A percentile compares a stretch with the other conserved stretches of the same genome.
Evolutionary conservation across 2,113 vertebrate genomes (phyloP).

Genomic region (Junco hyemalis): DNA sequence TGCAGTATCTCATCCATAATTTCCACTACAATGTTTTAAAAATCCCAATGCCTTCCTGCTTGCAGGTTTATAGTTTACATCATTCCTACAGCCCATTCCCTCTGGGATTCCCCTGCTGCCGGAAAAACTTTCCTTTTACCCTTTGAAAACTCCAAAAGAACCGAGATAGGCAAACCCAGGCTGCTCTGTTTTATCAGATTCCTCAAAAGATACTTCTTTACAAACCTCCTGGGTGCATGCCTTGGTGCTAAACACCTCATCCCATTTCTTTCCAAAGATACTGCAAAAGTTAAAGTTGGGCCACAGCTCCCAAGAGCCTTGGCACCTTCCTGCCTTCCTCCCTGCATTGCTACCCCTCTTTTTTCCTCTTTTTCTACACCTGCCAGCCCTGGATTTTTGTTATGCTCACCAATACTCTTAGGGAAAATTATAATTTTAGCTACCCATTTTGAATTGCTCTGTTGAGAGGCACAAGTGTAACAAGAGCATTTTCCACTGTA

Average conservation of each 20-base stretch:
- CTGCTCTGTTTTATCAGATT: not conserved
- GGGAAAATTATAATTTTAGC: not conserved
- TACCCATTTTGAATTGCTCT: not conserved
- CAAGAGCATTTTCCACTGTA: not conserved
- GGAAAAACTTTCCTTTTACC: not conserved
- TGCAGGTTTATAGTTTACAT: not conserved
- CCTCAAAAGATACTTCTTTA: not conserved
- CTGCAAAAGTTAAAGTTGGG: not conserved
- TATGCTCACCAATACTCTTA: not conserved
- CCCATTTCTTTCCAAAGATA: accelerated
- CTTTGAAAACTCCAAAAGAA: not conserved
- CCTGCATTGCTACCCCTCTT: not conserved
- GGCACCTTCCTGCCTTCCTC: not conserved
- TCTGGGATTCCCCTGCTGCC: not conserved
- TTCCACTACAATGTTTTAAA: not conserved
- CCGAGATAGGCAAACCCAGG: not conserved
- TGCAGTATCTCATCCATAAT: not conserved
- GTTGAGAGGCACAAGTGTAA: not conserved
- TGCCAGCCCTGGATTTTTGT: not conserved
- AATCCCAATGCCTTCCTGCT: not conserved
- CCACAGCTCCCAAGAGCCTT: not conserved
- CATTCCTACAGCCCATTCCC: not conserved
- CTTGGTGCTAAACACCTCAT: not conserved
- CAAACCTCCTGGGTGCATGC: not conserved
- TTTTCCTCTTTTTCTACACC: not conserved